Evolutionary conservation across 2,113 vertebrate genomes (phyloP).

Genomic region (Empidonax traillii): DNA sequence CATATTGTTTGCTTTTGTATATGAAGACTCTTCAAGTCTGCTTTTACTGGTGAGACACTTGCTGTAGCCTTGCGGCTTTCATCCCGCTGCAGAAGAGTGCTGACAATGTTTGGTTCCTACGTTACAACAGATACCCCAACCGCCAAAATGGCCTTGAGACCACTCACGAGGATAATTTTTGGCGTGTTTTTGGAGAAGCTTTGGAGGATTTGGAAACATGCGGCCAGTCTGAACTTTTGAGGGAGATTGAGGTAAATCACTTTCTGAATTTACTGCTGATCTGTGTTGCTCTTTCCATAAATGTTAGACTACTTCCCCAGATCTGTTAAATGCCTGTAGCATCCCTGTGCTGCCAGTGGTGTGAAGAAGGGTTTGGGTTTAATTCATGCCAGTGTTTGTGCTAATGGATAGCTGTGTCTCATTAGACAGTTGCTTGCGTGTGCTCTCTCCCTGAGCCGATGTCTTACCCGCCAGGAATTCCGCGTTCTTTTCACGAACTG

Average conservation of each 20-base stretch:
- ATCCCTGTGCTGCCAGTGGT: not conserved
- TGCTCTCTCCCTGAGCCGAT: not conserved
- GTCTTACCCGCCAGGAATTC: not conserved
- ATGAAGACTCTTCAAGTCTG: slow-evolving; percentile 77
- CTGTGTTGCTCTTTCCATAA: not conserved
- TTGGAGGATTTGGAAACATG: slow-evolving; percentile 97
- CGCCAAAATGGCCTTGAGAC: slow-evolving; percentile 85
- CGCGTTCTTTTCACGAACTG: not conserved
- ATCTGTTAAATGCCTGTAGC: not conserved
- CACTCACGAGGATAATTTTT: slow-evolving; percentile 90
- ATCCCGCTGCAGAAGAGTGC: slow-evolving; percentile 67
- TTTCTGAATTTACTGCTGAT: not conserved
- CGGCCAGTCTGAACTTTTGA: slow-evolving; percentile 95
- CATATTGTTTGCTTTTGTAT: slow-evolving; percentile 73
- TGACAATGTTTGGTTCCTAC: slow-evolving; percentile 87
- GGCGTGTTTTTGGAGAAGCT: slow-evolving; percentile 89
- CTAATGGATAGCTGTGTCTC: not conserved
- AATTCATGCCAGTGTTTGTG: not conserved
- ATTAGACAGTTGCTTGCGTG: not conserved
- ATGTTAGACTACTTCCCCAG: not conserved
- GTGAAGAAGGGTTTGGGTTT: not conserved
- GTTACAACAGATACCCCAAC: slow-evolving; percentile 92
- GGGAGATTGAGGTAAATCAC: slow-evolving; percentile 93
- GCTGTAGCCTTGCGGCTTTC: slow-evolving; percentile 69
- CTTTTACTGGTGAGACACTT: slow-evolving; percentile 71